phyloP scores from a whole-genome alignment of 2,797 vertebrate species.

The Furcifer pardalis region DNA sequence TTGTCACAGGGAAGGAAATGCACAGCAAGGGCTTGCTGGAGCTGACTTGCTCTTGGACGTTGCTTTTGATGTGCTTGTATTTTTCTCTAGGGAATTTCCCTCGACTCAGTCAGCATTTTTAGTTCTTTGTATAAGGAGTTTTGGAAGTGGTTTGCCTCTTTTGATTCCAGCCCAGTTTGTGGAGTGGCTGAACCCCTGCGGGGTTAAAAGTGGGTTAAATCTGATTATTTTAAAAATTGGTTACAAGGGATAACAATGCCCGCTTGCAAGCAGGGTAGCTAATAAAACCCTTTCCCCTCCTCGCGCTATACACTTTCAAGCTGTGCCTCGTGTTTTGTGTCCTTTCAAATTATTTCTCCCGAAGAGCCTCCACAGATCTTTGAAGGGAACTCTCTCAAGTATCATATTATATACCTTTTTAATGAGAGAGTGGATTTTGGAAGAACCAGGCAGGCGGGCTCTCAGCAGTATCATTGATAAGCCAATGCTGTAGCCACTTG shows the following conservation, averaged over 20 bases:
- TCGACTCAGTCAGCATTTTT: conserved; percentile 1
- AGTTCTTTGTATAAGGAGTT: conserved; percentile 22
- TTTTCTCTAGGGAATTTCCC: neutral
- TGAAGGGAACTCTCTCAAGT: conserved; percentile 51
- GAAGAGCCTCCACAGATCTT: conserved; percentile 54
- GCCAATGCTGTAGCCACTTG: conserved; percentile 57
- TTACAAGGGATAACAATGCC: conserved; percentile 37
- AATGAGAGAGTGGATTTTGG: conserved; percentile 53
- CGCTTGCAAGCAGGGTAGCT: conserved; percentile 30
- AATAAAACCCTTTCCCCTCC: conserved; percentile 33
- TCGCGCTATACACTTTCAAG: neutral
- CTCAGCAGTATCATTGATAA: conserved; percentile 63
- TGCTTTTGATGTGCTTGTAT: neutral
- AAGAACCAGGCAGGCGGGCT: conserved; percentile 46
- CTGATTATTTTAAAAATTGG: neutral
- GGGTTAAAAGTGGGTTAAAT: conserved; percentile 32
- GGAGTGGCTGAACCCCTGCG: conserved; percentile 46
- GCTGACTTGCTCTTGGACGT: neutral
- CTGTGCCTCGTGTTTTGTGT: conserved; percentile 55
- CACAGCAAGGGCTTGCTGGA: neutral
- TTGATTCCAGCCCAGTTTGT: conserved; percentile 32
- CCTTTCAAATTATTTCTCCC: conserved; percentile 62
- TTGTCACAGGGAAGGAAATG: neutral
- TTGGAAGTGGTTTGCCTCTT: neutral
- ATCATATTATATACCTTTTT: conserved; percentile 58